These are phyloP conservation scores for Sturnus vulgaris DNA, from an alignment of 2,113 vertebrate species.

Conservation along the genomic window DNA sequence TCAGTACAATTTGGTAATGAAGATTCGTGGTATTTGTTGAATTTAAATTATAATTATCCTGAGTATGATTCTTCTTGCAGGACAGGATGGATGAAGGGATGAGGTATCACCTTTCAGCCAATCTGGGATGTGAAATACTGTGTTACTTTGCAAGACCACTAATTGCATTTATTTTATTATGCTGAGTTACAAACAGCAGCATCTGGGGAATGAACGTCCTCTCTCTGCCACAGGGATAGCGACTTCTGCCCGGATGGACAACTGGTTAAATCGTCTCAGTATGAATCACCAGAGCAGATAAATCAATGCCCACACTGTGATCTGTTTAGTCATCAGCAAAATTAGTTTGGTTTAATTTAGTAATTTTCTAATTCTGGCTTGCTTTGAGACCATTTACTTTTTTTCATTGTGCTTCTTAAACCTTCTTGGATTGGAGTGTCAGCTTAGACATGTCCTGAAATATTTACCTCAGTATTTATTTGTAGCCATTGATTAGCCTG, in stretches of 20 bases:
- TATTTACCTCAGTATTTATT: not conserved
- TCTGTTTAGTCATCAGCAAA: not conserved
- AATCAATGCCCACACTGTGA: not conserved
- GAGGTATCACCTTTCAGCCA: not conserved
- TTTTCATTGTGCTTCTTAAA: not conserved
- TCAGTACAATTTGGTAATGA: not conserved
- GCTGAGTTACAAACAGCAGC: not conserved
- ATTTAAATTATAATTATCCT: not conserved
- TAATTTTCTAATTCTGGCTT: not conserved
- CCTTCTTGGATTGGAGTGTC: not conserved
- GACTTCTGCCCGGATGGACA: not conserved
- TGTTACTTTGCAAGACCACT: not conserved
- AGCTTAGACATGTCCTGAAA: not conserved
- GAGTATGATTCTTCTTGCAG: not conserved
- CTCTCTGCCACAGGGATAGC: not conserved
- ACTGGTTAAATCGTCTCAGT: not conserved
- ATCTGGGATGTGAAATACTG: not conserved
- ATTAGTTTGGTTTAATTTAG: not conserved
- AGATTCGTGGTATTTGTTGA: not conserved
- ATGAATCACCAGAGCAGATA: not conserved
- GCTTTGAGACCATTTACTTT: not conserved
- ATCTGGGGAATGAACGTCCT: not conserved
- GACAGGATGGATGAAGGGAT: not conserved
- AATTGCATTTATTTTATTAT: not conserved
- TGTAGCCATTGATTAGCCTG: not conserved